Conservation (phyloP, 2,888 invertebrate species). For the Eupithecia pulchellata region DNA sequence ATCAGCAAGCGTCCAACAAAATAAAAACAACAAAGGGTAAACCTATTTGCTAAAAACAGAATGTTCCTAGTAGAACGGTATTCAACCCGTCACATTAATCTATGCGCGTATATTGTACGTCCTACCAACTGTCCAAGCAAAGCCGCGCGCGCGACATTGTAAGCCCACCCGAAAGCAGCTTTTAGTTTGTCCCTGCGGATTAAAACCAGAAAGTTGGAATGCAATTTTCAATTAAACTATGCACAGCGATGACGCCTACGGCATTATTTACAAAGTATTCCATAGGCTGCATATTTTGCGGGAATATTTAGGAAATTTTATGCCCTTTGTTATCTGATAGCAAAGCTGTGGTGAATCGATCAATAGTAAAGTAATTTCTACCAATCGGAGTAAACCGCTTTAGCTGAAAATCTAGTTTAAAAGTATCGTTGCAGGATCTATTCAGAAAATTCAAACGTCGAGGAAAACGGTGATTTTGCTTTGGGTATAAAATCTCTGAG, state of each 20-base stretch:
- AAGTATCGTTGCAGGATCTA: background rate
- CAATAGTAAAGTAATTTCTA: background rate
- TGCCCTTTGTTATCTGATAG: background rate
- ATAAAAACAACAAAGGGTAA: background rate
- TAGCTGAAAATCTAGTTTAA: background rate
- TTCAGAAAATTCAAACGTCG: slow-evolving; percentile 4
- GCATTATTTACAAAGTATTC: background rate
- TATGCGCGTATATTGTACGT: slow-evolving; percentile 56
- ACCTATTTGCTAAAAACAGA: background rate
- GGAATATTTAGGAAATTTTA: background rate
- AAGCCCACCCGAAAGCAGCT: slow-evolving; percentile 71
- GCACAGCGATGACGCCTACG: background rate
- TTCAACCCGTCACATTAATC: slow-evolving; percentile 62
- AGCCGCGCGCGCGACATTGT: slow-evolving; percentile 72
- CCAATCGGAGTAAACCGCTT: background rate
- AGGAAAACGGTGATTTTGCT: slow-evolving; percentile 22
- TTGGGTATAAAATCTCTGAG: slow-evolving; percentile 11
- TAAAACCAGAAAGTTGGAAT: slow-evolving; percentile 69
- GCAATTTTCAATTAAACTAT: slow-evolving; percentile 61
- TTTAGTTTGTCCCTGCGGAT: slow-evolving; percentile 75
- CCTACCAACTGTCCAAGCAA: slow-evolving; percentile 61
- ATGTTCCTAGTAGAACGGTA: slow-evolving; percentile 44
- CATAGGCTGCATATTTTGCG: background rate
- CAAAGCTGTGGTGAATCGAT: background rate
- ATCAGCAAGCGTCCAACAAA: background rate